A percentile compares a stretch with the other conserved stretches of the same genome.
Evolutionary conservation across 30 jellyfish, hydroid and myxozoan genomes (phyloP).

Genomic region (Hydractinia symbiolongicarpus): DNA sequence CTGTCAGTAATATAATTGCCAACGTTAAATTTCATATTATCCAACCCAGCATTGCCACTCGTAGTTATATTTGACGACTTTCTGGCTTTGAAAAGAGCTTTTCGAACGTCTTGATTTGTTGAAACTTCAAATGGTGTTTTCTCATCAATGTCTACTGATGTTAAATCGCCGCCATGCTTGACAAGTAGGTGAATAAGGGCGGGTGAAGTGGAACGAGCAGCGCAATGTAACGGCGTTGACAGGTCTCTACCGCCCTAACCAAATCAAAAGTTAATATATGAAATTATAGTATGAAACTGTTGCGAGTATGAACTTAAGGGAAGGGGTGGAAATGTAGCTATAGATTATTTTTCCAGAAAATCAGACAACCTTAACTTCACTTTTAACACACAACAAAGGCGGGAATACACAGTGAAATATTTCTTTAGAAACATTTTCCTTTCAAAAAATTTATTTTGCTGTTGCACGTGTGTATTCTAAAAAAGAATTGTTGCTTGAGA

Average conservation of each 20-base stretch:
- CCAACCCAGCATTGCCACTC: background rate
- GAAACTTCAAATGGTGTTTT: conserved; percentile 86
- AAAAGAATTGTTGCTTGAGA: no score
- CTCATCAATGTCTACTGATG: conserved; percentile 53
- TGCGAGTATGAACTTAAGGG: no score
- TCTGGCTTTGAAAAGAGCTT: conserved; percentile 47
- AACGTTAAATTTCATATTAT: background rate
- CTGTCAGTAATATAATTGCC: conserved; percentile 22
- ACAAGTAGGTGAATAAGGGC: conserved; percentile 40
- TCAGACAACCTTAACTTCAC: no score
- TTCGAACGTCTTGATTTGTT: conserved; percentile 65
- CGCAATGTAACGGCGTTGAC: conserved; percentile 60
- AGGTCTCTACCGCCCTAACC: conserved; percentile 57
- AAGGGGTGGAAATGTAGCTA: no score
- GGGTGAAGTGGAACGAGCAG: conserved; percentile 38
- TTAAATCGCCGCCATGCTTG: conserved; percentile 57
- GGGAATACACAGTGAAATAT: no score
- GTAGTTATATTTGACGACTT: conserved; percentile 24
- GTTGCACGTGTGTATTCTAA: no score
- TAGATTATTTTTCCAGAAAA: no score
- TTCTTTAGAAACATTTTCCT: no score
- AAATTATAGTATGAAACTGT: no score
- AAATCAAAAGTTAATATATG: background rate
- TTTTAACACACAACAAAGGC: no score
- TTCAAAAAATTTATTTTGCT: no score